Base-by-base conservation (phyloP, 2,888 invertebrate genomes). In the Agonopterix heracliana region DNA sequence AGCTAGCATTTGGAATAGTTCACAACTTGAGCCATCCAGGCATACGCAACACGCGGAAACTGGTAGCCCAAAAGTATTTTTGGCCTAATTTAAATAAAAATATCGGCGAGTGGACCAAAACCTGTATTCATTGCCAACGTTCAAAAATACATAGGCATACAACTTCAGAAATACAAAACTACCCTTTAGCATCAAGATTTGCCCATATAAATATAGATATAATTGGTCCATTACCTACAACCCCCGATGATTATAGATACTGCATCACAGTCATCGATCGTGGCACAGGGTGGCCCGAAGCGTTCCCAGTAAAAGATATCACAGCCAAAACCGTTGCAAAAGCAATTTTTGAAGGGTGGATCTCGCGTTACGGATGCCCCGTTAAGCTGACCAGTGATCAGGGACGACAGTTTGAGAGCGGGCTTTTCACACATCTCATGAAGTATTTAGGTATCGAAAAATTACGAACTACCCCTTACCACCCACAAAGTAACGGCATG, bases 271-370 rank as follows among this genome's bases (percentile, higher is more conserved):
- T 44, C 8, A 44, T 34, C 9, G 59, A 60, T 44, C 38, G 57
- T 9, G 9, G 10, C 11, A 59, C 57, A 0, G 11, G 48, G 1
- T 60, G 59, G 59, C 58, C 58, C 1, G 61, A 61, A 47, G 58
- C 54, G 0, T 36, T 51, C 11, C 57, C 57, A 0, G 35, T 57
- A 9, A 34, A 48, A 13, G 51, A 58, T 3, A 59, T 61, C 2
- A 50, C 54, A 4, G 53, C 59, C 2, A 53, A 61, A 41, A 51
- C 40, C 5, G 54, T 60, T 1, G 56, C 61, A 1, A 48, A 53
- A 1, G 55, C 52, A 1, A 52, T 72, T 38, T 59, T 56, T 26
- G 43, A 14, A 1, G 43, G 49, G 7, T 57, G 56, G 56, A 60
- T 59, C 9, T 17, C 45, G 7, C 47, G 59, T 3, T 63, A 51